phyloP scores from a whole-genome alignment of 2,797 vertebrate genomes.

The Hypotaenidia okinawae region DNA sequence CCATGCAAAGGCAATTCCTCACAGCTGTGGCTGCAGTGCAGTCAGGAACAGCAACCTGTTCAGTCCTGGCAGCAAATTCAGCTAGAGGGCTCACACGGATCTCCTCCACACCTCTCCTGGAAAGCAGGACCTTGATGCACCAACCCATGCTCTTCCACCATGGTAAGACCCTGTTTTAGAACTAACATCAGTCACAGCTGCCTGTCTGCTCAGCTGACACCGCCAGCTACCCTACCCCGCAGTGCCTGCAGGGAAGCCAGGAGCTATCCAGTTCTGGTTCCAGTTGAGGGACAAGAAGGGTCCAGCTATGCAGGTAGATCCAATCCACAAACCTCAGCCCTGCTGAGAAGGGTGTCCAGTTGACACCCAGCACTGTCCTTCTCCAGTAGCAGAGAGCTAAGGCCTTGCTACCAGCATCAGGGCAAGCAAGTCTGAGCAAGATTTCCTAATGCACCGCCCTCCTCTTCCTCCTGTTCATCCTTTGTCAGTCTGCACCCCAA shows the following conservation, averaged over 20 bases:
- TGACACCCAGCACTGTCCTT: accelerated
- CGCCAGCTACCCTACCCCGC: not conserved
- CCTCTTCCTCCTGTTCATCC: not conserved
- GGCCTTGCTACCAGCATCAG: not conserved
- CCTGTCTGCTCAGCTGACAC: not conserved
- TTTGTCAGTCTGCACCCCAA: not conserved
- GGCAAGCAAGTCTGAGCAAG: not conserved
- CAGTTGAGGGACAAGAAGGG: not conserved
- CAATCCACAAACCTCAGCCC: not conserved
- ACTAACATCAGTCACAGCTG: not conserved
- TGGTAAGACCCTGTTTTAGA: not conserved
- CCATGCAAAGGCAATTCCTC: not conserved
- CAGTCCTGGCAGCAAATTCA: not conserved
- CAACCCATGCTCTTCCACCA: not conserved
- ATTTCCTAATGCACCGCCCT: not conserved
- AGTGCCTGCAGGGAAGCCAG: not conserved
- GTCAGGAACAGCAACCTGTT: not conserved
- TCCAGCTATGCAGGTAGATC: not conserved
- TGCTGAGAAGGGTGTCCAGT: not conserved
- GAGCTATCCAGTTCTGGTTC: not conserved
- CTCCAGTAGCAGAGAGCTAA: not conserved
- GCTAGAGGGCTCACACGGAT: not conserved
- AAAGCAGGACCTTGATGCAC: not conserved
- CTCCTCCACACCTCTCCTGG: not conserved
- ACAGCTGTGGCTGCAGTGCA: not conserved